Evolutionary conservation across 2,113 vertebrate genomes (phyloP), one percentile per base, ranked within the genome.

Genomic region (Hydrolagus affinis): DNA sequence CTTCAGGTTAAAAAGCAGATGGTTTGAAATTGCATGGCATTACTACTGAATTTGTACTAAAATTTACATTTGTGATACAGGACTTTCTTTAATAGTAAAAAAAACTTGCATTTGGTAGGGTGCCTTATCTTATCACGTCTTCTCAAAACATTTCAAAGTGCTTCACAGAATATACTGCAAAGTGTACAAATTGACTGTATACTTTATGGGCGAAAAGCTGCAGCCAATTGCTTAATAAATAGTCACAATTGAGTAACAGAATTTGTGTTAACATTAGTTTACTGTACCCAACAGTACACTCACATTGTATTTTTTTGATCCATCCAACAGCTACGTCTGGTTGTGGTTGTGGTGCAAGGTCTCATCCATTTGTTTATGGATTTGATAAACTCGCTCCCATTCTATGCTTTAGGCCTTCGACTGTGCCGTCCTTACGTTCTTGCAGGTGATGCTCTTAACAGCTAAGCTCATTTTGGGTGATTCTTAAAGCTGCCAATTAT

Each of bases 291-390:
- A 4, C 8, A 23, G 28, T 32, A 3, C 23, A 85, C 25, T 66
- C 30, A 14, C 11, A 10, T 32, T 9, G 17, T 86, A 59, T 62
- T 64, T 12, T 17, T 2, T 60, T 11, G 0, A 56, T 62, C 89
- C 19, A 87, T 11, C 44, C 56, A 25, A 32, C 85, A 99, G 97
- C 92, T 99, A 85, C 96, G 97, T 68, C 91, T 99, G 87, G 92
- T 97, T 91, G 95, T 99, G 89, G 95, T 99, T 86, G 64, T 95
- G 11, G 94, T 97, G 86, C 98, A 98, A 89, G 98, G 97, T 56
- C 85, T 98, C 85, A 92, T 97, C 85, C 97, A 95, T 86, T 93
- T 99, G 88, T 93, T 94, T 0, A 92, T 98, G 85, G 95, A 98
- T 87, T 91, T 98, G 73, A 91, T 98, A 86, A 97, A 98, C 92